Evolutionary conservation across 2,113 vertebrate genomes (phyloP), one percentile per base, ranked within the genome.

Genomic region (Cisticola juncidis): DNA sequence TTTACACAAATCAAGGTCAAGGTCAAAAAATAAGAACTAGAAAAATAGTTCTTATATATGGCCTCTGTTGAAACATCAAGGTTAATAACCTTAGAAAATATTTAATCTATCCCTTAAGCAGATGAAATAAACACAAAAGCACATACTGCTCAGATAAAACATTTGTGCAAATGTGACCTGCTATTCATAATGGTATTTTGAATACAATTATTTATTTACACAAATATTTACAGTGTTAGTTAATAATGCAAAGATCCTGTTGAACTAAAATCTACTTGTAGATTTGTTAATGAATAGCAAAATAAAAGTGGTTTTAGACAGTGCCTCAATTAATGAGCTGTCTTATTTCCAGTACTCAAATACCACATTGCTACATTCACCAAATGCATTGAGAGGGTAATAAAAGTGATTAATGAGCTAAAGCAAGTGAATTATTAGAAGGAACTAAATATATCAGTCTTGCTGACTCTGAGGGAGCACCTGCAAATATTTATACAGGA

Each of bases 391-490:
- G 54, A 90, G 58, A 87, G 66, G 35, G 36, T 85, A 95, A 90
- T 94, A 93, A 88, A 73, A 86, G 24, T 83, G 81, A 94, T 83
- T 95, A 90, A 93, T 80, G 87, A 95, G 73, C 69, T 92, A 78
- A 54, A 91, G 58, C 21, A 80, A 84, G 44, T 81, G 42, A 77
- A 81, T 91, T 95, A 77, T 69, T 82, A 91, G 84, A 80, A 92
- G 66, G 26, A 93, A 94, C 58, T 90, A 95, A 90, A 81, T 91
- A 48, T 70, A 77, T 90, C 14, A 23, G 62, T 90, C 74, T 90
- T 90, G 33, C 60, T 92, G 50, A 64, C 50, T 83, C 22, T 80
- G 82, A 95, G 73, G 21, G 68, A 90, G 9, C 56, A 93, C 79
- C 58, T 97, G 90, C 68, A 96, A 81, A 69, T 86, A 85, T 77